Base-by-base conservation (phyloP, 2,888 invertebrate species). In the Agonopterix subpropinquella region DNA sequence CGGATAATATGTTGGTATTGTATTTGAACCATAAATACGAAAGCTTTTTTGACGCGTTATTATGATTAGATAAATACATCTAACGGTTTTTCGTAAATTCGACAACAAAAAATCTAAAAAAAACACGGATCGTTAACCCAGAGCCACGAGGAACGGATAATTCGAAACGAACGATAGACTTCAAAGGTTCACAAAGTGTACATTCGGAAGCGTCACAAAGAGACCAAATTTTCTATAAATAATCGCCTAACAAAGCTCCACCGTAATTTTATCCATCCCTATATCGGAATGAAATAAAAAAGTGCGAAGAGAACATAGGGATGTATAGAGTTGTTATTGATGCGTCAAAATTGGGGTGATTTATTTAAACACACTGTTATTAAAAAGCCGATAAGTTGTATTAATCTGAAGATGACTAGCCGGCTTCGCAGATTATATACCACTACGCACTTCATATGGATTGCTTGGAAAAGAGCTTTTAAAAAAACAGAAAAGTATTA, bases 191-290 rank as follows among this genome's bases (percentile, higher is more conserved):
- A 57, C 51, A 58, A 66, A 69, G 62, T 67, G 67, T 74, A 65
- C 74, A 67, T 70, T 79, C 77, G 73, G 77, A 79, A 77, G 73
- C 73, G 68, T 70, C 73, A 86, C 84, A 86, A 87, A 83, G 81
- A 73, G 70, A 67, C 79, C 74, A 80, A 86, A 82, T 84, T 84
- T 83, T 86, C 83, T 86, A 87, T 84, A 86, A 87, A 86, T 87
- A 86, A 85, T 85, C 84, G 80, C 70, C 70, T 78, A 70, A 87
- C 86, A 86, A 86, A 82, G 73, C 74, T 64, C 67, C 65, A 64
- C 65, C 69, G 86, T 84, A 84, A 85, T 83, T 85, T 85, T 80
- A 85, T 84, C 82, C 83, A 77, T 78, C 82, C 82, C 77, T 79
- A 71, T 80, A 80, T 83, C 76, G 80, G 80, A 81, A 84, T 82